Conservation (phyloP, 2,888 invertebrate genomes). For the Campopleginae sp. region DNA sequence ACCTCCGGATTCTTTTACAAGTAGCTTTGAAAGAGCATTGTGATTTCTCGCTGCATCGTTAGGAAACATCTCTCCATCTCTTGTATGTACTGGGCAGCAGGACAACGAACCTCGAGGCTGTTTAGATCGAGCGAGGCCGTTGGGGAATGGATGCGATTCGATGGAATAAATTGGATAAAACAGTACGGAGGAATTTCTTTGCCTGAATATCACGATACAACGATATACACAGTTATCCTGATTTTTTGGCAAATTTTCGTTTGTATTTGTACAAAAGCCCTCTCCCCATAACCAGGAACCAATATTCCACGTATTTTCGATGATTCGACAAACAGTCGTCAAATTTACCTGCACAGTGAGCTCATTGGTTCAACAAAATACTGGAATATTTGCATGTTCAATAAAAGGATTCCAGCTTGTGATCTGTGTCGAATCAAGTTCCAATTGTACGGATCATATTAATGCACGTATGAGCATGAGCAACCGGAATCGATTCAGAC, state of each 20-base stretch:
- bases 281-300: background rate
- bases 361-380: conserved; percentile 36
- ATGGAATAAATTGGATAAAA: background rate
- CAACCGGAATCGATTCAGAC: background rate
- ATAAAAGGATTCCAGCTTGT: conserved; percentile 58
- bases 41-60: background rate
- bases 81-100: background rate
- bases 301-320: conserved; percentile 12
- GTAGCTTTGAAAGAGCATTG: background rate
- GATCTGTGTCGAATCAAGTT: conserved; percentile 69
- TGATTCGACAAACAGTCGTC: conserved; percentile 21
- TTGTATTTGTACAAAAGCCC: background rate
- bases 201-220: conserved; percentile 68
- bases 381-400: conserved; percentile 67
- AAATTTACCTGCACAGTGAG: conserved; percentile 8
- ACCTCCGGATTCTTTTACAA: background rate
- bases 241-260: background rate
- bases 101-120: background rate
- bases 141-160: conserved; percentile 26
- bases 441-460: conserved; percentile 55
- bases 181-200: conserved; percentile 13
- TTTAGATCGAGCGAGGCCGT: conserved; percentile 22
- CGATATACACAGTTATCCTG: background rate
- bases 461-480: background rate
- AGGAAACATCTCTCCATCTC: background rate